Evolutionary conservation across 2,797 vertebrate genomes (phyloP), one percentile per base, ranked within the genome.

Genomic region (Lacerta bilineata): DNA sequence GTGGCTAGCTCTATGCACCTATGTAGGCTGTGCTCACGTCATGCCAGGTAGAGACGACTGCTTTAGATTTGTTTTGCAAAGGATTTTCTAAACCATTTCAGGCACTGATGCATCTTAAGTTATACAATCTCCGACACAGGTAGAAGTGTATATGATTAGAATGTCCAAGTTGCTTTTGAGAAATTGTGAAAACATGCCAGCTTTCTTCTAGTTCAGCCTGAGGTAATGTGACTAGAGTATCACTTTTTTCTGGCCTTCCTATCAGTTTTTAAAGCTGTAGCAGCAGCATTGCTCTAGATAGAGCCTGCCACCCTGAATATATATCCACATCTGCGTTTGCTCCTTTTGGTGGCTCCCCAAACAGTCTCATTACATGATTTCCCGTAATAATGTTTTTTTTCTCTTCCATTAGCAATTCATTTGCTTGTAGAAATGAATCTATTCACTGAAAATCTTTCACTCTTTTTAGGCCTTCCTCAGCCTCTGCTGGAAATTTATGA

Each of bases 401-500:
- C 33, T 59, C 23, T 59, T 59, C 23, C 10, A 29, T 72, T 88
- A 5, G 0, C 29, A 72, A 75, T 43, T 59, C 59, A 29, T 61
- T 59, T 66, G 13, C 23, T 39, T 91, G 61, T 43, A n/a, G 4
- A 10, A 8, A 76, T 0, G 0, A 84, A 46, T 50, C 29, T 43
- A 5, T 1, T 69, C 55, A 66, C 39, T 29, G 6, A 23, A 78
- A 23, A 79, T 89, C 74, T 85, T 39, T 25, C 85, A 80, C 5
- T 86, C 83, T 91, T 87, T 83, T 15, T 93, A 99, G 98, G 98
- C 90, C 97, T 99, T 81, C 95, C 97, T 92, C 98, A 98, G 87
- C 97, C 97, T 81, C 92, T 97, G 81, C 90, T 98, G 94, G 98
- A 99, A 91, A 93, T 97, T 91, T 98, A 97, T 66, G 98, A 99